Evolutionary conservation across 2,888 invertebrate genomes (phyloP).

Genomic region (Drosophila recens): DNA sequence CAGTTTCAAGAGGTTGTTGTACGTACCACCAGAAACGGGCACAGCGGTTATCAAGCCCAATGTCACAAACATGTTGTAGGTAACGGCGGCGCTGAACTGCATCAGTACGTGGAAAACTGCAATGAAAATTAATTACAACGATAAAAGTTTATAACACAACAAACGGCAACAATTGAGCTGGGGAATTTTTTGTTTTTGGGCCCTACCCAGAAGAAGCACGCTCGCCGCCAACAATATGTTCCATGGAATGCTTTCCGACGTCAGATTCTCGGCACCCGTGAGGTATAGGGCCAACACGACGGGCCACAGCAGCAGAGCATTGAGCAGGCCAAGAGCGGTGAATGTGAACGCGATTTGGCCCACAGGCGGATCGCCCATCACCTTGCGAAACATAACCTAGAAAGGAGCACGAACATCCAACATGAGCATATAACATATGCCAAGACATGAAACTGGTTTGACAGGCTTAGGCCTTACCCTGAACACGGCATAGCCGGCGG

Average conservation of each 20-base stretch:
- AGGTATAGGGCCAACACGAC: conserved; percentile 93
- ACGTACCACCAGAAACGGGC: conserved; percentile 96
- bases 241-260: conserved; percentile 95
- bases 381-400: conserved; percentile 96
- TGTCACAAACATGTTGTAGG: conserved; percentile 97
- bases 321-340: conserved; percentile 94
- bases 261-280: conserved; percentile 93
- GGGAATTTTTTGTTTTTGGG: conserved; percentile 49
- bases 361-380: conserved; percentile 96
- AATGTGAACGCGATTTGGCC: conserved; percentile 97
- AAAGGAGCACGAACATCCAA: conserved; percentile 45
- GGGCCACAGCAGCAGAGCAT: conserved; percentile 96
- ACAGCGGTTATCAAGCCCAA: conserved; percentile 97
- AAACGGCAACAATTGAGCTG: conserved; percentile 1
- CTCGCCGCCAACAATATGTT: conserved; percentile 92
- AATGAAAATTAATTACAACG: conserved; percentile 81
- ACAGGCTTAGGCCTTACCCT: conserved; percentile 88
- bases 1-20: conserved; percentile 29
- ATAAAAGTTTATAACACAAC: conserved; percentile 48
- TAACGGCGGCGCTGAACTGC: conserved; percentile 96
- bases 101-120: conserved; percentile 96
- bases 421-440: conserved; percentile 52
- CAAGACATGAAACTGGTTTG: conserved; percentile 41
- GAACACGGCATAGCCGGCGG: conserved; percentile 97
- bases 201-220: conserved; percentile 90